Evolutionary conservation across 2,113 vertebrate genomes (phyloP).

Genomic region (Pterocles gutturalis): DNA sequence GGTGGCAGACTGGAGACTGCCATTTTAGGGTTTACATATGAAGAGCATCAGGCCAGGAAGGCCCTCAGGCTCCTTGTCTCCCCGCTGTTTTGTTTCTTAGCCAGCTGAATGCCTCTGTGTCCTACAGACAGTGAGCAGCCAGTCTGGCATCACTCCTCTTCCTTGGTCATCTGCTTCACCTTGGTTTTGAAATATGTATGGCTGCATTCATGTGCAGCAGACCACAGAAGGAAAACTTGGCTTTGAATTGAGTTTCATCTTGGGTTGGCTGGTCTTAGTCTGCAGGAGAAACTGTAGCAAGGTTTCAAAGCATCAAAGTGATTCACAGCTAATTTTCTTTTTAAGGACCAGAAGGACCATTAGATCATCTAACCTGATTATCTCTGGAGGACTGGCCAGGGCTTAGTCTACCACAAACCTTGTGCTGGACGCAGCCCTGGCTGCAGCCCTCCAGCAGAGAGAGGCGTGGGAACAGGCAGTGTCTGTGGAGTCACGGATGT

Average conservation of each 20-base stretch:
- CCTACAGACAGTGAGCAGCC: not conserved
- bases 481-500: not conserved
- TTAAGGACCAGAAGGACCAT: constrained; percentile 1
- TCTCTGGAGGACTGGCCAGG: not conserved
- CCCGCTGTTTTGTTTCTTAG: not conserved
- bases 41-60: not conserved
- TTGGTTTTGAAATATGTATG: not conserved
- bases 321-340: constrained; percentile 47
- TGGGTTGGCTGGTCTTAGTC: not conserved
- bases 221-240: constrained; percentile 8
- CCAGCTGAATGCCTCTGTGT: not conserved
- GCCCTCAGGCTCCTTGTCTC: not conserved
- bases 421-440: not conserved
- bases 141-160: not conserved
- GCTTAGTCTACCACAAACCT: not conserved
- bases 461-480: not conserved
- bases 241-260: constrained; percentile 20
- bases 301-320: not conserved
- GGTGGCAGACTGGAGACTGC: not conserved
- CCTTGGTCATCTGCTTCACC: not conserved
- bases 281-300: not conserved
- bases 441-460: not conserved
- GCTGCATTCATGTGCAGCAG: not conserved
- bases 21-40: not conserved
- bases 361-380: constrained; percentile 45